Evolutionary conservation across 1,140 invertebrate species (phyloP), one percentile per base, ranked within the genome.

Genomic region (Drosophila ohnishii): DNA sequence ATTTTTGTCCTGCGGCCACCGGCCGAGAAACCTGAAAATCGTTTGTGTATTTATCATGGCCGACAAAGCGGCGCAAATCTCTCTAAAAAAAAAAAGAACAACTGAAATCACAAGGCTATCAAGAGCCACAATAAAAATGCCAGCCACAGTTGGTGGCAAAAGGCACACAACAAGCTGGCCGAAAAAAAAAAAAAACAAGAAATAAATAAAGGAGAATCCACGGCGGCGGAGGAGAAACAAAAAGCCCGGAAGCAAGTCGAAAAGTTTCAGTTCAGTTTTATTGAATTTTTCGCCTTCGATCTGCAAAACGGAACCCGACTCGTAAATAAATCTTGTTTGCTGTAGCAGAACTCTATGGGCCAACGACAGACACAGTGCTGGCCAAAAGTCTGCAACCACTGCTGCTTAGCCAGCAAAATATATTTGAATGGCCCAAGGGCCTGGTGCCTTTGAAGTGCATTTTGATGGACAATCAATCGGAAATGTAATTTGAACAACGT

Each of bases 41-140:
- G 75, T 86, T 83, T 87, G 75, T 80, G 78, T 82, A 84, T 84
- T 88, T 88, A 88, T 88, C 84, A 84, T 84, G 80, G 74, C 84
- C 84, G 84, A 88, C 84, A 88, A 88, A 88, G 84, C 80, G 70
- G 65, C 70, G 65, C 69, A 88, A 88, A 88, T 88, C 84, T 88
- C 71, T 71, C 25, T 55, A 60, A 13, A 48, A 59, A 45, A 32
- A 32, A 16, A 28, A 11, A 22, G 14, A 45, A 57, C 72, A 74
- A 74, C 45, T 75, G 61, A 75, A 75, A 78, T 88, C 84, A 88
- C 84, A 88, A 88, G 84, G 84, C 84, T 88, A 88, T 88, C 84
- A 73, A 71, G 69, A 70, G 62, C 64, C 69, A 78, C 75, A 78
- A 88, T 88, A 88, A 87, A 83, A 88, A 87, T 87, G 84, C 84